A percentile compares a stretch with the other conserved stretches of the same genome.
phyloP scores from a whole-genome alignment of 2,888 invertebrate species.

The Temnothorax ravouxi region DNA sequence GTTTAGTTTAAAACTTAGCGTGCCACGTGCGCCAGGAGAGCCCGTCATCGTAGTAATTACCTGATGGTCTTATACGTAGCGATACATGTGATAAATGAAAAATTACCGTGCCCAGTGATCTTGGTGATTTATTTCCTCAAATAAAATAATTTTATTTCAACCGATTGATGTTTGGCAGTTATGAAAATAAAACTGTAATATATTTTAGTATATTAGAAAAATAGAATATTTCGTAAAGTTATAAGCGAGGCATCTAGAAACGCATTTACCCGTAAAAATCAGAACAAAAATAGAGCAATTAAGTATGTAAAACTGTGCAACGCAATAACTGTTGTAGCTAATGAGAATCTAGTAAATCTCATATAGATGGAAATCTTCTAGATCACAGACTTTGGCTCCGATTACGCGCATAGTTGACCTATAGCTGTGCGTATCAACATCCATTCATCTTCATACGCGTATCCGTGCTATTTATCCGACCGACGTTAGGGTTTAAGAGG shows the following conservation, averaged over 20 bases:
- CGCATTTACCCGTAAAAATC: neutral
- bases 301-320: neutral
- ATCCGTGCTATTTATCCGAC: constrained; percentile 37
- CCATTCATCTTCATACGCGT: constrained; percentile 7
- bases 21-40: neutral
- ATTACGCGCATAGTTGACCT: constrained; percentile 3
- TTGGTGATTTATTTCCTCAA: neutral
- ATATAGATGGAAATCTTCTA: constrained; percentile 11
- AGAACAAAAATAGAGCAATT: neutral
- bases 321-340: neutral
- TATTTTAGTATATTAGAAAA: neutral
- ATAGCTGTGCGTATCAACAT: constrained; percentile 16
- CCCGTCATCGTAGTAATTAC: neutral
- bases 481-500: constrained; percentile 37
- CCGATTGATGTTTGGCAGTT: neutral
- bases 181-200: neutral
- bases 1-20: neutral
- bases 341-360: neutral
- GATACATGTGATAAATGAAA: constrained; percentile 3
- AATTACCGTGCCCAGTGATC: neutral
- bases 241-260: neutral
- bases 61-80: neutral
- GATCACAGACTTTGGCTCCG: constrained; percentile 2
- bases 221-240: neutral
- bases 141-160: neutral